Evolutionary conservation across 2,797 vertebrate species (phyloP), one percentile per base, ranked within the genome.

Genomic region (Micrastur ruficollis): DNA sequence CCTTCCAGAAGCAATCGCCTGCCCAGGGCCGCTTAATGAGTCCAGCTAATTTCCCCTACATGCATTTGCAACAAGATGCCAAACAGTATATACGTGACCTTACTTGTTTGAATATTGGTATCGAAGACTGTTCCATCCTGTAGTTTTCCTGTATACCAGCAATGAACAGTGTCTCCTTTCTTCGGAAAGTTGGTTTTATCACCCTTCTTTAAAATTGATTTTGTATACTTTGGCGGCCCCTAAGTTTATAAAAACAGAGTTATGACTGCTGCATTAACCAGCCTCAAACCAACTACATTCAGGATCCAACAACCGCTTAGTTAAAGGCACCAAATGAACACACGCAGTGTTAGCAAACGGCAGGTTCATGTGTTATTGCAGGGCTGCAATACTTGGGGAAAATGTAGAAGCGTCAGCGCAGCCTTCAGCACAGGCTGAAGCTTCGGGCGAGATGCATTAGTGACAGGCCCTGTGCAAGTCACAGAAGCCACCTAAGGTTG

Each of bases 121-220:
- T 99, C 99, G 25, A 99, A 99, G 72, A 99, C 99, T 0, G 99
- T 99, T 11, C 99, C 99, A 9, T 99, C 99, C 97, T 99, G 99
- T 70, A 99, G 96, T 5, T 98, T 98, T 1, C 99, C 99, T 0
- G 99, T 99, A 94, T 99, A 99, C 99, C 99, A 99, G 98, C 99
- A 99, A 80, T 99, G 98, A 85, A 99, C 99, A 1, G 98, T 98
- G 34, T 99, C 99, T 1, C 99, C 99, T 93, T 99, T 99, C 98
- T 99, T 99, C 0, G 99, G 99, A 78, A 99, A 99, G 98, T 99
- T 99, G 46, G 98, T 96, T 97, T 99, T 99, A 96, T 99, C 99
- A 0, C 99, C 99, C 92, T 99, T 99, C 97, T 99, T 99, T 59
- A 99, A 93, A 73, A 99, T 96, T 3, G 98, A 97, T 96, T 99